These are phyloP conservation scores for Pipistrellus kuhlii DNA, from an alignment of 2,797 vertebrate species.

Conservation along the genomic window DNA sequence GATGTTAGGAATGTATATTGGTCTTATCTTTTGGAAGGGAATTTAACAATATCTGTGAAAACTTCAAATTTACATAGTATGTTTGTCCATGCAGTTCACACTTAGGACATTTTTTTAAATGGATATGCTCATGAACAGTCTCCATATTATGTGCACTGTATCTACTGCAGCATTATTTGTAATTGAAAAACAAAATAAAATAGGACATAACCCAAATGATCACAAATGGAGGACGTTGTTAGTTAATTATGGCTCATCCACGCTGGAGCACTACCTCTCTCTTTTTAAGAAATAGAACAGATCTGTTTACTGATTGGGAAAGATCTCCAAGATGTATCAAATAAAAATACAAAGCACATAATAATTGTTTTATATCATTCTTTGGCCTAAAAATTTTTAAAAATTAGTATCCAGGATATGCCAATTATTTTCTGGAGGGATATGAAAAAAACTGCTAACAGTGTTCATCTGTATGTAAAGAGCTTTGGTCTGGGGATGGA, in stretches of 20 bases:
- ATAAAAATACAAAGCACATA: neutral
- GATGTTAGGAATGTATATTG: neutral
- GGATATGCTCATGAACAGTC: neutral
- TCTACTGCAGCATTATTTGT: slow-evolving; percentile 14
- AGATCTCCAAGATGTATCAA: neutral
- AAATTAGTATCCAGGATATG: neutral
- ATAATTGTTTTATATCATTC: slow-evolving; percentile 22
- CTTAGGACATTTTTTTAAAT: neutral
- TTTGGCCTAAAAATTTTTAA: slow-evolving; percentile 3
- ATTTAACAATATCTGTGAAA: neutral
- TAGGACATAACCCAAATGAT: neutral
- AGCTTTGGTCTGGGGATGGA: neutral
- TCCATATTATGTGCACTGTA: neutral
- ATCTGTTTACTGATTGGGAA: slow-evolving; percentile 14
- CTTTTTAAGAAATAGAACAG: slow-evolving; percentile 9
- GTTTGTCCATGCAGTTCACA: neutral
- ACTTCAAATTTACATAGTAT: slow-evolving; percentile 7
- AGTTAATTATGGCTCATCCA: neutral
- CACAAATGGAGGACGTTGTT: neutral
- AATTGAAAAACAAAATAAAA: slow-evolving; percentile 9
- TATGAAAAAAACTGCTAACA: neutral
- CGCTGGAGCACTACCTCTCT: neutral
- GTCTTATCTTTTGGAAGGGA: slow-evolving; percentile 26
- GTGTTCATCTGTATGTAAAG: neutral
- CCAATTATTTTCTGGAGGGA: neutral